A percentile compares a stretch with the other conserved stretches of the same genome.
These are phyloP conservation scores for Oncorhynchus masou DNA, from an alignment of 2,113 vertebrate genomes.

Conservation along the genomic window DNA sequence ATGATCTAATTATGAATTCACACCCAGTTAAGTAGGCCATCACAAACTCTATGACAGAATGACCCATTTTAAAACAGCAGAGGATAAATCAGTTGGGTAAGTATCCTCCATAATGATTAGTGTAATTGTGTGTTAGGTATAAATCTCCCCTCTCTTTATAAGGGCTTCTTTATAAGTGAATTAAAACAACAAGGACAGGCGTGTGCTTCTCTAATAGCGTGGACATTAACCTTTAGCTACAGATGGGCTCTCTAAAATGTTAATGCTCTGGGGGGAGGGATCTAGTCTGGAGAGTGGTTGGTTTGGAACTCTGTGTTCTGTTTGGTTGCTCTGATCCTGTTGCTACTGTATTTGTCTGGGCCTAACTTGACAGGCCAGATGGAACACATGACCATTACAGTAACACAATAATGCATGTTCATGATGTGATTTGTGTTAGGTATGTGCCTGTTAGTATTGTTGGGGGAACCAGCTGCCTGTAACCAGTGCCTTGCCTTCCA, in stretches of 20 bases:
- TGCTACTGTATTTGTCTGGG: conserved; percentile 22
- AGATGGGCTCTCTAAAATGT: conserved; percentile 59
- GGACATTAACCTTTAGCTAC: conserved; percentile 68
- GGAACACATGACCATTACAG: background rate
- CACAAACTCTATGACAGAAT: conserved; percentile 56
- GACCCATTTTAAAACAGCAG: conserved; percentile 55
- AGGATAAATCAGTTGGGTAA: conserved; percentile 59
- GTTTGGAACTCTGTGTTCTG: background rate
- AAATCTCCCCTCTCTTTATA: conserved; percentile 51
- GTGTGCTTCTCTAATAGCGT: conserved; percentile 56
- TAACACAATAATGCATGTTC: background rate
- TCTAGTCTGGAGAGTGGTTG: conserved; percentile 12
- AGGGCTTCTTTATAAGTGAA: conserved; percentile 65
- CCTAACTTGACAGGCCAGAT: conserved; percentile 15
- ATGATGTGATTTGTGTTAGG: background rate
- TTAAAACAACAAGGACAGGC: conserved; percentile 68
- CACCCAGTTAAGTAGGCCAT: conserved; percentile 63
- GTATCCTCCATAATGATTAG: conserved; percentile 51
- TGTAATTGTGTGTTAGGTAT: conserved; percentile 51
- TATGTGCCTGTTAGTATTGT: background rate
- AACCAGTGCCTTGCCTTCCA: background rate
- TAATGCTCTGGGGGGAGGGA: conserved; percentile 42
- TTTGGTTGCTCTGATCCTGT: conserved; percentile 21
- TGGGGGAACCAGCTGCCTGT: background rate
- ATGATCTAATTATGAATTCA: conserved; percentile 60